phyloP scores from a whole-genome alignment of 2,113 vertebrate species.

The Fregata magnificens region DNA sequence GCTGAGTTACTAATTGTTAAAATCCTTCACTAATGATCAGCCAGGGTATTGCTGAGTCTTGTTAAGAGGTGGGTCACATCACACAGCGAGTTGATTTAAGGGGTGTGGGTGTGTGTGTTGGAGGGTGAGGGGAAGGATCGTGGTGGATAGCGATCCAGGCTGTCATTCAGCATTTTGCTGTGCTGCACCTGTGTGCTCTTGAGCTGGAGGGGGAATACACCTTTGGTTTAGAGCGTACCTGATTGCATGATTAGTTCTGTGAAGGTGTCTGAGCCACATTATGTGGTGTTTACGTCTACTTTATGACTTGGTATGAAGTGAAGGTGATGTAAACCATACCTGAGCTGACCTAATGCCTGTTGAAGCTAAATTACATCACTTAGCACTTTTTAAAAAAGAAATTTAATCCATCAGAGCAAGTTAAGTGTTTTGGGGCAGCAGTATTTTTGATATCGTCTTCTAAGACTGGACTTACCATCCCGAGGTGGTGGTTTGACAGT shows the following conservation, averaged over 20 bases:
- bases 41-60: not conserved
- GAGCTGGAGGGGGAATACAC: not conserved
- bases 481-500: not conserved
- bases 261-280: not conserved
- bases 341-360: not conserved
- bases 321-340: not conserved
- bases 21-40: not conserved
- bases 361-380: not conserved
- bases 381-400: not conserved
- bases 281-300: not conserved
- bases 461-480: not conserved
- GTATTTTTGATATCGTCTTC: not conserved
- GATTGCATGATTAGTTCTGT: not conserved
- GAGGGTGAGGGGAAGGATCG: too few species aligned
- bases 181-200: not conserved
- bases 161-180: not conserved
- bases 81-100: fast-evolving
- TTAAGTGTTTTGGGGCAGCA: not conserved
- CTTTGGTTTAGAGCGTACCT: not conserved
- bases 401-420: not conserved
- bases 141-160: not conserved
- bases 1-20: not conserved
- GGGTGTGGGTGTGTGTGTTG: not conserved
- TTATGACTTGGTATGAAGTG: not conserved
- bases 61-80: not conserved